phyloP scores from a whole-genome alignment of 2,888 invertebrate genomes.

The Drosophila macrothrix region DNA sequence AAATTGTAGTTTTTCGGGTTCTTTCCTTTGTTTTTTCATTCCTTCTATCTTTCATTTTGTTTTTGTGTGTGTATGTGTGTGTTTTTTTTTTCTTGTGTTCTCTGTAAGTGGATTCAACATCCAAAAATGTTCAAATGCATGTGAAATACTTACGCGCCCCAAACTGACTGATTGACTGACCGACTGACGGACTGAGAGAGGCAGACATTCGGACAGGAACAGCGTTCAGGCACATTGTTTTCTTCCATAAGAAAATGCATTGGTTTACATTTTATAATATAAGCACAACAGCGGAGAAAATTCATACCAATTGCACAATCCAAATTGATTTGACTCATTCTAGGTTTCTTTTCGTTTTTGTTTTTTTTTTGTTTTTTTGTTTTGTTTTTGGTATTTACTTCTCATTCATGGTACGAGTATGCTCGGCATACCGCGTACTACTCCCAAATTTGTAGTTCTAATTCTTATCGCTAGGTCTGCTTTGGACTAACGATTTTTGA shows the following conservation, averaged over 20 bases:
- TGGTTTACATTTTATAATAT: conserved; percentile 60
- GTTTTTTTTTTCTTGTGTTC: conserved; percentile 23
- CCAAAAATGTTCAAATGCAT: conserved; percentile 73
- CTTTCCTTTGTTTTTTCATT: conserved; percentile 12
- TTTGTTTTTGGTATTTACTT: not conserved
- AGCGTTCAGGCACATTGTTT: conserved; percentile 56
- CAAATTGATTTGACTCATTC: conserved; percentile 45
- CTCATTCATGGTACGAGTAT: conserved; percentile 18
- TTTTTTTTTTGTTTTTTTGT: not conserved
- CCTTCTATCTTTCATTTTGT: conserved; percentile 20
- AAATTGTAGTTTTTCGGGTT: conserved; percentile 76
- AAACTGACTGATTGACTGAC: conserved; percentile 33
- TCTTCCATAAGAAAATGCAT: conserved; percentile 71
- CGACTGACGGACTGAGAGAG: conserved; percentile 13
- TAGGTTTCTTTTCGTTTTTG: conserved; percentile 3
- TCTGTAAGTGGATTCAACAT: conserved; percentile 50
- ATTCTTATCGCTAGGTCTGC: conserved; percentile 16
- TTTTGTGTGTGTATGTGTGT: conserved; percentile 12
- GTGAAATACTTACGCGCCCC: conserved; percentile 67
- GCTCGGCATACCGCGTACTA: conserved; percentile 44
- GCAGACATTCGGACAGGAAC: conserved; percentile 23
- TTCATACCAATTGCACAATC: conserved; percentile 81
- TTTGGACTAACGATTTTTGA: conserved; percentile 14
- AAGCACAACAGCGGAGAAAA: conserved; percentile 76
- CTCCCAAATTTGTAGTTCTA: conserved; percentile 28